Base-by-base conservation (phyloP, 2,797 vertebrate species). In the Lagorchestes hirsutus region DNA sequence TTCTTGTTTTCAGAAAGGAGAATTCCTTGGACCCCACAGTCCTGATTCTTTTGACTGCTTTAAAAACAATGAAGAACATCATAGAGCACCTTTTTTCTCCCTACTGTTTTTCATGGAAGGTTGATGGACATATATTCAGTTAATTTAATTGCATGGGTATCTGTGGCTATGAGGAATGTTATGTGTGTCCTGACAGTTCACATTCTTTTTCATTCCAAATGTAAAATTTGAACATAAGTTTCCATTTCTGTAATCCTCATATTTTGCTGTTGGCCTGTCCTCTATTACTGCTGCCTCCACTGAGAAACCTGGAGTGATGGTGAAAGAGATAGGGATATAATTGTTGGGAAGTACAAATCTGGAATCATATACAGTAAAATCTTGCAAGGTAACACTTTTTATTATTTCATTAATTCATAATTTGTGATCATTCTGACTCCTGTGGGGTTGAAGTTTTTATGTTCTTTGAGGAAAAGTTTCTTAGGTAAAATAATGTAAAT, bases 1-100 rank as follows among this genome's bases (percentile, higher is more conserved):
- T 97, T 74, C 92, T 92, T 93, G 92, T 82, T 96, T 96, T 94
- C 56, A 57, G 40, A 92, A 92, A 93, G 93, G 90, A 59, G 67
- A 40, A 27, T 59, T 62, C 59, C 29, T 62, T 62, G n/a, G 5
- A 28, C 0, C n/a, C 1, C 5, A 40, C 1, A 40, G n/a, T 22
- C 67, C n/a, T 22, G n/a, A 74, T 74, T 40, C n/a, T 74, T 74
- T 67, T 67, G 34, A n/a, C 34, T 74, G 67, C 27, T 40, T 74
- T 74, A 40, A 40, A 16, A 74, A 74, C n/a, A 40, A 40, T 24
- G 16, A 74, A 40, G 18, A 74, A 40, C 6, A 5, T 62, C 31
- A 62, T 34, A 34, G 31, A 34, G 59, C n/a, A 24, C 18, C 28
- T 24, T 74, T 74, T 74, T 40, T 67, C n/a, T 40, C 6, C 18